Conservation (phyloP, 1,140 invertebrate genomes). For the Listronotus oregonensis region DNA sequence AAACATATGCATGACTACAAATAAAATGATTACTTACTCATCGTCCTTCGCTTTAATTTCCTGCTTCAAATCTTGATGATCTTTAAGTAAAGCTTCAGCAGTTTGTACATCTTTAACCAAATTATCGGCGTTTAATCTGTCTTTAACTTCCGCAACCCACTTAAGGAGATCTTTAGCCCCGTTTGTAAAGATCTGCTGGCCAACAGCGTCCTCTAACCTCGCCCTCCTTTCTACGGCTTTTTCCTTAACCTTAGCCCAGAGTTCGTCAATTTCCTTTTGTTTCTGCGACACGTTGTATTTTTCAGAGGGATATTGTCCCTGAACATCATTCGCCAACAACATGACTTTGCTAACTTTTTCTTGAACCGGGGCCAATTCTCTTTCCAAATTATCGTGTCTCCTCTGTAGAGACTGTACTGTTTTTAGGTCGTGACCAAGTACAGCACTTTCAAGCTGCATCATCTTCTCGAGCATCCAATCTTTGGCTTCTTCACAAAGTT, state of each 20-base stretch:
- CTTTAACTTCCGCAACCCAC: constrained; percentile 81
- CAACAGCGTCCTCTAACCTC: constrained; percentile 88
- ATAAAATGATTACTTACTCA: constrained; percentile 63
- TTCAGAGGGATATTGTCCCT: constrained; percentile 90
- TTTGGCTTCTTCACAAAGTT: constrained; percentile 89
- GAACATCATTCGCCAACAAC: constrained; percentile 82
- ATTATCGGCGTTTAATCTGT: constrained; percentile 80
- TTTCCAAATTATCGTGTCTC: constrained; percentile 85
- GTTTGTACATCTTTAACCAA: constrained; percentile 86
- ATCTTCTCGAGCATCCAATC: constrained; percentile 96
- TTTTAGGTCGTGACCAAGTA: constrained; percentile 83
- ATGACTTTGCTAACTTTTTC: constrained; percentile 86
- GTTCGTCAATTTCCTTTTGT: constrained; percentile 82
- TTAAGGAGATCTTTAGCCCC: constrained; percentile 77
- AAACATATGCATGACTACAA: too few relatives aligned
- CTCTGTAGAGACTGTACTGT: constrained; percentile 90
- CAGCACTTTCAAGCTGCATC: constrained; percentile 77
- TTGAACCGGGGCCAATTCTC: constrained; percentile 86
- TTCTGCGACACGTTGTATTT: constrained; percentile 80
- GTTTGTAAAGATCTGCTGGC: constrained; percentile 92
- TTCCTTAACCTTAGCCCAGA: constrained; percentile 86
- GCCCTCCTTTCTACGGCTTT: constrained; percentile 81
- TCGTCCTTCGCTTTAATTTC: constrained; percentile 91
- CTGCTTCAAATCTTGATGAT: constrained; percentile 88
- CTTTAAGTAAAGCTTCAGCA: constrained; percentile 87